Evolutionary conservation across 2,888 invertebrate species (phyloP).

Genomic region (Leptura quadrifasciata): DNA sequence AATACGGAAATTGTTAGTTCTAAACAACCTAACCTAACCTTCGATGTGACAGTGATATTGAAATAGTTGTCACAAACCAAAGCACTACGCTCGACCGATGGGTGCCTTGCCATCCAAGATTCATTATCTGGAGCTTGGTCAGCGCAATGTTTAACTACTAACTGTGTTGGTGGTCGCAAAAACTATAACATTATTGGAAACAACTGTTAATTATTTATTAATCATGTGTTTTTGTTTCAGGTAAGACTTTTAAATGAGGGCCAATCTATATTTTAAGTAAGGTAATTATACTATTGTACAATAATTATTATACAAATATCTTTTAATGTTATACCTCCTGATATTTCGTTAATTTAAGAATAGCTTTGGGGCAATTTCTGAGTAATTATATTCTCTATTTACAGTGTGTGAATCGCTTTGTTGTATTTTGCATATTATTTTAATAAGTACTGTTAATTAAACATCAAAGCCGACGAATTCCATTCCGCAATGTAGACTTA

Average conservation of each 20-base stretch:
- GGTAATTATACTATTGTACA: background rate
- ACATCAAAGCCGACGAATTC: conserved; percentile 6
- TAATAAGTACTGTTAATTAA: conserved; percentile 12
- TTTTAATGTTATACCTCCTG: background rate
- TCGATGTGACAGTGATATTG: too few species aligned
- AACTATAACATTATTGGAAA: background rate
- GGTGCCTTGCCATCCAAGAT: too few species aligned
- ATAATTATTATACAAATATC: background rate
- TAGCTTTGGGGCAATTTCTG: background rate
- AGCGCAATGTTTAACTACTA: too few species aligned
- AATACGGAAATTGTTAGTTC: too few species aligned
- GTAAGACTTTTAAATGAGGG: conserved; percentile 19
- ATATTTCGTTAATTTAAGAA: conserved; percentile 1
- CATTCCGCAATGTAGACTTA: background rate
- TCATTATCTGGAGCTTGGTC: too few species aligned
- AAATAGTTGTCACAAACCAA: too few species aligned
- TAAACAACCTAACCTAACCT: too few species aligned
- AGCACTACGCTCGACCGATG: too few species aligned
- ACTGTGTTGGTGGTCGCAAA: too few species aligned
- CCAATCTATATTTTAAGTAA: conserved; percentile 5
- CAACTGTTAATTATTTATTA: conserved; percentile 10
- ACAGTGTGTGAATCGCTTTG: conserved; percentile 7
- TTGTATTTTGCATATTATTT: conserved; percentile 6
- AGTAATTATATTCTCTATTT: conserved; percentile 1
- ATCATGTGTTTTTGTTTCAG: conserved; percentile 17